These are phyloP conservation scores for Paedocypris micromegethes DNA, from an alignment of 2,797 vertebrate species.

Conservation along the genomic window DNA sequence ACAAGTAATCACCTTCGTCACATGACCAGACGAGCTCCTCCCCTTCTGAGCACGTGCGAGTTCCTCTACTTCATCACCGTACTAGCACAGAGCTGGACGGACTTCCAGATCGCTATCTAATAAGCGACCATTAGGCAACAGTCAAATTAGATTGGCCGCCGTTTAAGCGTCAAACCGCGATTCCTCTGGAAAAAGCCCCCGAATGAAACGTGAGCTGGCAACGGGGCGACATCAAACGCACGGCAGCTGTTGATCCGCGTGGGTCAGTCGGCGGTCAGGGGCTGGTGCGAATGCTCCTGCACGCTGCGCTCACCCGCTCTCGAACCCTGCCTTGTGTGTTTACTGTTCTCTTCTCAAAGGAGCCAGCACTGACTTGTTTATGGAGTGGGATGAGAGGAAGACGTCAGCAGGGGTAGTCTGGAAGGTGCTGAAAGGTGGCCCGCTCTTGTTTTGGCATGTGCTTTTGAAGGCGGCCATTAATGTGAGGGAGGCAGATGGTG, in stretches of 20 bases:
- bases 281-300: conserved; percentile 56
- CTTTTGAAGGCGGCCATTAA: conserved; percentile 16
- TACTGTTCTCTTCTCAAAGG: conserved; percentile 30
- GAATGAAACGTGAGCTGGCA: conserved; percentile 48
- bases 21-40: no score
- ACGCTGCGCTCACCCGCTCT: conserved; percentile 33
- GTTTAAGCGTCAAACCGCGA: conserved; percentile 35
- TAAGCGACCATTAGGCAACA: conserved; percentile 11
- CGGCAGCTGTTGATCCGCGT: conserved; percentile 69
- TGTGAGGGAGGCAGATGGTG: conserved; percentile 12
- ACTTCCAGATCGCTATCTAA: conserved; percentile 22
- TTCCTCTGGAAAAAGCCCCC: conserved; percentile 63
- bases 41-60: no score
- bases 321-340: conserved; percentile 34
- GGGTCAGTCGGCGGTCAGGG: conserved; percentile 71
- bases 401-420: conserved; percentile 23
- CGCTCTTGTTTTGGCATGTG: conserved; percentile 36
- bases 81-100: no score
- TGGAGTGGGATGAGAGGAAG: conserved; percentile 45
- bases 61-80: no score
- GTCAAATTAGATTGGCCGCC: conserved; percentile 45
- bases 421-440: conserved; percentile 40
- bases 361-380: conserved; percentile 32
- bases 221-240: conserved; percentile 71
- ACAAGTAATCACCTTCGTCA: conserved; percentile 32